A percentile compares a stretch with the other conserved stretches of the same genome.
phyloP scores from a whole-genome alignment of 1,140 invertebrate species.

The Drosophila lini region DNA sequence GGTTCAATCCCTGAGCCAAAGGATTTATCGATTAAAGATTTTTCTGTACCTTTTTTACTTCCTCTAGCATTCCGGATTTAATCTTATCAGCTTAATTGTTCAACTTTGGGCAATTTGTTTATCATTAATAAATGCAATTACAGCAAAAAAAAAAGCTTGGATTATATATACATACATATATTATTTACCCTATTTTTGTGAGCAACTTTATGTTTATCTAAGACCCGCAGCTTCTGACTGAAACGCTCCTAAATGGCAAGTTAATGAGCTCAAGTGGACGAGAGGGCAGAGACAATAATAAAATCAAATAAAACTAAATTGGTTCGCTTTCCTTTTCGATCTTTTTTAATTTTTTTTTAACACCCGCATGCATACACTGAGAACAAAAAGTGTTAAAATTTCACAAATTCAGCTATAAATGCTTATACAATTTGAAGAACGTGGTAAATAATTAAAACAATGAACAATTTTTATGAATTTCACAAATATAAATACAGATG shows the following conservation, averaged over 20 bases:
- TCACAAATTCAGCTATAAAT: neutral
- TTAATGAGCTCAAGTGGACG: conserved; percentile 71
- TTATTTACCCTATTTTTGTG: conserved; percentile 1
- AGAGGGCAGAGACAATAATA: conserved; percentile 45
- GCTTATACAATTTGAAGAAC: neutral
- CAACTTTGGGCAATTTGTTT: conserved; percentile 22
- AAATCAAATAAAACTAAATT: conserved; percentile 62
- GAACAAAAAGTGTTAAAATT: neutral
- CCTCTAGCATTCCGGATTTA: neutral
- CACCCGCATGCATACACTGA: conserved; percentile 9
- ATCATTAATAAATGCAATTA: conserved; percentile 23
- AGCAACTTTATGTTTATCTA: conserved; percentile 10
- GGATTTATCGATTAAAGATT: conserved; percentile 47
- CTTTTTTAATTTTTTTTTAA: conserved; percentile 3
- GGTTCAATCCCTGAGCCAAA: conserved; percentile 23
- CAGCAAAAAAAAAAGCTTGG: conserved; percentile 7
- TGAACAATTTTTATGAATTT: neutral
- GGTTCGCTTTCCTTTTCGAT: conserved; percentile 15
- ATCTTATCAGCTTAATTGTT: conserved; percentile 12
- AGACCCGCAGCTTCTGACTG: conserved; percentile 51
- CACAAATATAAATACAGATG: too few species aligned
- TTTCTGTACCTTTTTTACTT: conserved; percentile 23
- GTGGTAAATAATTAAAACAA: too few species aligned
- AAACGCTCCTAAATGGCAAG: conserved; percentile 50
- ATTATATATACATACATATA: conserved; percentile 19